Evolutionary conservation across 2,888 invertebrate species (phyloP), one percentile per base, ranked within the genome.

Genomic region (Sisyra nigra): DNA sequence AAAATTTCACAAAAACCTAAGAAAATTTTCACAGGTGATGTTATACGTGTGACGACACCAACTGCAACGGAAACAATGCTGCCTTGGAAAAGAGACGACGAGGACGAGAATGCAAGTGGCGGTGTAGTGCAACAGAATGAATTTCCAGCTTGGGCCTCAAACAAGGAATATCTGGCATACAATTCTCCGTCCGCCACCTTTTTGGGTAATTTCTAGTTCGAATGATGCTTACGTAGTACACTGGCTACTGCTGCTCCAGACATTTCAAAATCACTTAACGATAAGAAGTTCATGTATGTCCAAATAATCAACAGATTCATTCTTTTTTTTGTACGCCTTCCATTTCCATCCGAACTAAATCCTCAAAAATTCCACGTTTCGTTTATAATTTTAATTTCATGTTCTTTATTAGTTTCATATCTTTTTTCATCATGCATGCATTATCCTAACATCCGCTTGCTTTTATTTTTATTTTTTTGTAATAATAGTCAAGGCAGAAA

Each of bases 71-170:
- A 92, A 66, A 82, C 81, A 37, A 80, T 87, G 71, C 70, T 92
- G 56, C 93, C 93, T 41, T 93, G 93, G 92, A 89, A 89, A 67
- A 75, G 89, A 5, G 76, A 72, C 48, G 84, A 82, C 53, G 85
- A 83, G 54, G 77, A 78, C 43, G 76, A 77, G 10, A 68, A 71
- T 45, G 75, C 75, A 73, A 38, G 66, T 67, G 17, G 54, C 60
- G 67, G 76, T 52, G 74, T 80, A 51, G 63, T 80, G 41, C 75
- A 81, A 54, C 86, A 86, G 58, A 82, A 83, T 35, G 92, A 93
- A 61, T 92, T 92, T 58, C 93, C 93, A 9, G 80, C 89, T 10
- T 94, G 93, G 93, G 91, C 91, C 36, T 85, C 88, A 30, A 93
- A 92, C 61, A 88, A 91, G 59, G 91, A 93, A 56, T 93, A 93